Percentiles rank a stretch among this genome's conserved stretches.
phyloP scores from a whole-genome alignment of 2,113 vertebrate species.

The Zapus hudsonius region DNA sequence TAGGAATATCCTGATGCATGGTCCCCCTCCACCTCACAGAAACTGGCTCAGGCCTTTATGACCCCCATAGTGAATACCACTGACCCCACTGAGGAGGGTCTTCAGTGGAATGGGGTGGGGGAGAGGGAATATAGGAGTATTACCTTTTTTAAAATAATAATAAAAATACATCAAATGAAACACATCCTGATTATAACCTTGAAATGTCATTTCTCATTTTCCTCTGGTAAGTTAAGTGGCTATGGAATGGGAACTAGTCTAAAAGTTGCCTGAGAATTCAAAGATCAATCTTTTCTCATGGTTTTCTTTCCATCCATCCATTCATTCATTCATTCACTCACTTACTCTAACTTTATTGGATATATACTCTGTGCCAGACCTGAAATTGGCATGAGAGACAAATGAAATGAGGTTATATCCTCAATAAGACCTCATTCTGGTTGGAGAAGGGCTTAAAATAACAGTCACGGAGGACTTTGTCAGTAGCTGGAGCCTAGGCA shows the following conservation, averaged over 20 bases:
- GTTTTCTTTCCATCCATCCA: not conserved
- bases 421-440: not conserved
- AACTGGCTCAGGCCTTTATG: no score
- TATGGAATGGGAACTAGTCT: not conserved
- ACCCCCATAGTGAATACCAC: no score
- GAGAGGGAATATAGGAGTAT: no score
- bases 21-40: no score
- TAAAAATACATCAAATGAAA: not conserved
- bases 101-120: no score
- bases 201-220: not conserved
- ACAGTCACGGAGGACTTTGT: not conserved
- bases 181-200: not conserved
- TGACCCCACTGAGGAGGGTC: no score
- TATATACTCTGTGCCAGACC: not conserved
- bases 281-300: not conserved
- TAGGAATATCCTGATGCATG: no score
- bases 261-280: slow-evolving; percentile 1
- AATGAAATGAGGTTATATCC: not conserved
- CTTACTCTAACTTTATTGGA: not conserved
- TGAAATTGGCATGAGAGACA: not conserved
- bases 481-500: not conserved
- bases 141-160: no score
- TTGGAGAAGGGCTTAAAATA: not conserved
- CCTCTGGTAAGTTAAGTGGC: not conserved
- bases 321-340: not conserved